Conservation (phyloP, 2,888 invertebrate species). For the Meandrusa payeni region DNA sequence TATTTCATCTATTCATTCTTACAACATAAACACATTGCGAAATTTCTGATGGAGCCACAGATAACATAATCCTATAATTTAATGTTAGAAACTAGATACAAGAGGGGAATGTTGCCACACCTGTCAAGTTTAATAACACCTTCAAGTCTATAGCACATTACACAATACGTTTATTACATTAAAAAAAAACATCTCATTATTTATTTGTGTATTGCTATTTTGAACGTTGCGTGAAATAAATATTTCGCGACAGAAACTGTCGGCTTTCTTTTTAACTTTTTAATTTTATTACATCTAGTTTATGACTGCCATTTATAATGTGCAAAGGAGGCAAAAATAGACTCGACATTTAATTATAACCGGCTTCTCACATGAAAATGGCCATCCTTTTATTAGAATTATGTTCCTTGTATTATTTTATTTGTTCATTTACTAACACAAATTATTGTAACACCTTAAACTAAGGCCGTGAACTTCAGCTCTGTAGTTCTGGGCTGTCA, state of each 20-base stretch:
- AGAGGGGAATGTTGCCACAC: slow-evolving; percentile 12
- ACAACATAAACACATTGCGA: slow-evolving; percentile 10
- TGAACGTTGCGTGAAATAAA: not conserved
- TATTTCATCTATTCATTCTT: not conserved
- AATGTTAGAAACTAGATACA: slow-evolving; percentile 17
- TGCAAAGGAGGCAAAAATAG: no score
- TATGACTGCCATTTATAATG: no score
- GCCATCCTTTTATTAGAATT: no score
- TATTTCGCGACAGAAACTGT: not conserved
- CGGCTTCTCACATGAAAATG: no score
- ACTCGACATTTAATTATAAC: no score
- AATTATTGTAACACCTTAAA: no score
- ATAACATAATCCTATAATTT: slow-evolving; percentile 18
- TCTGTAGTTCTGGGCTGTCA: no score
- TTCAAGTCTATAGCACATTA: not conserved
- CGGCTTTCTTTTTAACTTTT: no score
- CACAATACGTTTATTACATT: not conserved
- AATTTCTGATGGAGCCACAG: slow-evolving; percentile 11
- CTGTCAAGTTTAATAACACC: slow-evolving; percentile 9
- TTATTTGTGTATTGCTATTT: not conserved
- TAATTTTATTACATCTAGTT: no score
- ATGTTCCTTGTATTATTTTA: no score
- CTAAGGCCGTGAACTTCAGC: no score
- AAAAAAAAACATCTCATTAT: not conserved
- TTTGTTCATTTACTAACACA: no score